Evolutionary conservation across 2,113 vertebrate species (phyloP).

Genomic region (Chionodraco myersi): DNA sequence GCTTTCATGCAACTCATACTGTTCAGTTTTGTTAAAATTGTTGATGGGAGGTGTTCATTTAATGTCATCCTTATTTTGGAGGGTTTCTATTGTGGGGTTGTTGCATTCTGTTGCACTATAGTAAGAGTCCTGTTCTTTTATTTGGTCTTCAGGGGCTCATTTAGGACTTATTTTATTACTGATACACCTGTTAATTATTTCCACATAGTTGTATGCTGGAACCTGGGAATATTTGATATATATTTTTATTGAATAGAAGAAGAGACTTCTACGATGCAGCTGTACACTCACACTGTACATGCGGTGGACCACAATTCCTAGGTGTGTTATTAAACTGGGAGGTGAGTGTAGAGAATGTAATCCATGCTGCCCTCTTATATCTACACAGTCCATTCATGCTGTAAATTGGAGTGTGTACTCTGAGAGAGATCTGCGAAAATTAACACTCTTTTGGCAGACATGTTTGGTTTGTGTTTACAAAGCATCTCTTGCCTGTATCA

Average conservation of each 20-base stretch:
- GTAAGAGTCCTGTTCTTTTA: background rate
- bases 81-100: background rate
- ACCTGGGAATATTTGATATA: background rate
- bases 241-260: background rate
- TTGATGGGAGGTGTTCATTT: background rate
- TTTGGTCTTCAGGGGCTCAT: background rate
- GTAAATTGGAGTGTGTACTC: background rate
- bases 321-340: background rate
- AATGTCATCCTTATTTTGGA: background rate
- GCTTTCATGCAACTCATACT: background rate
- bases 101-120: background rate
- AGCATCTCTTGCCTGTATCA: conserved; percentile 14
- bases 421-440: background rate
- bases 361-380: background rate
- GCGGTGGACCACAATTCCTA: background rate
- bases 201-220: background rate
- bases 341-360: background rate
- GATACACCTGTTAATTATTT: background rate
- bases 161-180: background rate
- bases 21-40: background rate
- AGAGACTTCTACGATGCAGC: background rate
- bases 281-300: background rate
- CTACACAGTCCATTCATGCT: background rate
- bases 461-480: conserved; percentile 20
- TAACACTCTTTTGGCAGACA: background rate